Base-by-base conservation (phyloP, 2,888 invertebrate species). In the Yponomeuta cagnagella region DNA sequence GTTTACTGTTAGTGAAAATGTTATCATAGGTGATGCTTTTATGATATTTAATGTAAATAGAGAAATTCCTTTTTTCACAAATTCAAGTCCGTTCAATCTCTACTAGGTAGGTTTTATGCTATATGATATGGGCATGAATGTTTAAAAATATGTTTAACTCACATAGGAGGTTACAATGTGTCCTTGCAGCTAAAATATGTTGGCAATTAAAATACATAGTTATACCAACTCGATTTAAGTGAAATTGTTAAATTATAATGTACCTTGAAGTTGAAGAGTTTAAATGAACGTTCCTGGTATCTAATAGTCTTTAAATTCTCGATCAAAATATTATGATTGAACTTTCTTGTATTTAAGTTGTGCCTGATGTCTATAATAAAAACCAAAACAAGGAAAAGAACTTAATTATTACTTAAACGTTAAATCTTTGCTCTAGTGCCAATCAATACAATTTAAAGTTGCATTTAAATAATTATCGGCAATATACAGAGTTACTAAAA, bases 211-310 rank as follows among this genome's bases (percentile, higher is more conserved):
- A 68, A 37, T 68, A 43, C 15, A 23, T 37, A 68, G 43, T 48
- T 43, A 68, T 37, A 23, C 68, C 68, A 8, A 65, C 65, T 65
- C n/a, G 23, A 68, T 33, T 68, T 68, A 68, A n/a, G 37, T 48
- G 43, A 23, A n/a, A 68, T 48, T 31, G 65, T 37, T 48, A 68
- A 75, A 79, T 80, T 82, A 82, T 80, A 76, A 73, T 8, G 43
- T 4, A 58, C 52, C 12, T 15, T 15, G 15, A 58, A 15, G 52
- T 58, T 58, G 52, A 76, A 78, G 74, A 77, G 74, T 79, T 81
- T 80, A 79, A 84, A 79, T 79, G 73, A 83, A 83, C 71, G 87
- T 89, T 89, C 88, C 87, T 88, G 82, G 37, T 68, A 68, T 52
- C 79, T 77, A 74, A 77, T 82, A 85, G 80, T 81, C 12, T 85